These are phyloP conservation scores for Carlito syrichta DNA, from an alignment of 2,113 vertebrate species.

Conservation along the genomic window DNA sequence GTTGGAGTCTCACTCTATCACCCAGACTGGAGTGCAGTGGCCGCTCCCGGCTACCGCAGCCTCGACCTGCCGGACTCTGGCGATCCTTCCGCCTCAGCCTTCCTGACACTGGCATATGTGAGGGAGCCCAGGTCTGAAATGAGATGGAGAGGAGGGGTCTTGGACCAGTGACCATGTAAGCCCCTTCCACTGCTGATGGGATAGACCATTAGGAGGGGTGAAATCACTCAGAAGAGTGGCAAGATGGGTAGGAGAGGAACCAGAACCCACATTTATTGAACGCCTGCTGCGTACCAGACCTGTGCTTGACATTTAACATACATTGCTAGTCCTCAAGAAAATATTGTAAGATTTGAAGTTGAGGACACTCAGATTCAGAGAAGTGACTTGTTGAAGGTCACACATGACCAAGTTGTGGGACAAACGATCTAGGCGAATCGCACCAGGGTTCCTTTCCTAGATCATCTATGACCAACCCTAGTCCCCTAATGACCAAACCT, in stretches of 20 bases:
- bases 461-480: neutral
- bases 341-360: neutral
- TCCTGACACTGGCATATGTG: neutral
- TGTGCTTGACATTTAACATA: neutral
- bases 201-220: neutral
- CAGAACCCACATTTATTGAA: neutral
- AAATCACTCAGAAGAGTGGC: neutral
- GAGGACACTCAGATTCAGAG: slow-evolving; percentile 37
- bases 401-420: neutral
- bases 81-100: too few species aligned
- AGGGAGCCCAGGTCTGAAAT: neutral
- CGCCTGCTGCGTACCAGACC: neutral
- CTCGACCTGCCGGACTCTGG: too few species aligned
- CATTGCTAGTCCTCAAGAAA: neutral
- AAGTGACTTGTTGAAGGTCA: slow-evolving; percentile 29
- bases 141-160: neutral
- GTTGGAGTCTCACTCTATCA: too few species aligned
- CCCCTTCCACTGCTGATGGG: neutral
- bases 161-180: neutral
- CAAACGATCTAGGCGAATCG: neutral
- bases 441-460: neutral
- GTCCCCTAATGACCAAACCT: neutral
- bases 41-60: too few species aligned
- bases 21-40: too few species aligned
- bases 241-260: neutral